phyloP scores from a whole-genome alignment of 1,140 invertebrate species.

The silkworm (Bombyx mori) region ASM3026992v2 NC_085110.1:11251001-11251500 shows the following conservation, averaged over 20 bases:
- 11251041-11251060: conserved; percentile 69
- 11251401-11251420: too few species aligned
- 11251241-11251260: background rate
- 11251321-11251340: background rate
- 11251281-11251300: background rate
- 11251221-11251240: too few species aligned
- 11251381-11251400: too few species aligned
- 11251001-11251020: conserved; percentile 63
- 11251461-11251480: too few species aligned
- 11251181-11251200: conserved; percentile 13
- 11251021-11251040: conserved; percentile 68
- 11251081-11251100: conserved; percentile 63
- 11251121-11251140: conserved; percentile 60
- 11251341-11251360: background rate
- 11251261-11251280: background rate
- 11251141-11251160: conserved; percentile 30
- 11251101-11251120: conserved; percentile 64
- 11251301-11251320: background rate
- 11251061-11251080: conserved; percentile 69
- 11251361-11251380: background rate
- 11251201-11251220: background rate
- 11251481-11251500: too few species aligned
- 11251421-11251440: too few species aligned
- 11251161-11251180: conserved; percentile 16
- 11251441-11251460: too few species aligned